Base-by-base conservation (phyloP, 2,888 invertebrate species). In the Eupithecia dodoneata region DNA sequence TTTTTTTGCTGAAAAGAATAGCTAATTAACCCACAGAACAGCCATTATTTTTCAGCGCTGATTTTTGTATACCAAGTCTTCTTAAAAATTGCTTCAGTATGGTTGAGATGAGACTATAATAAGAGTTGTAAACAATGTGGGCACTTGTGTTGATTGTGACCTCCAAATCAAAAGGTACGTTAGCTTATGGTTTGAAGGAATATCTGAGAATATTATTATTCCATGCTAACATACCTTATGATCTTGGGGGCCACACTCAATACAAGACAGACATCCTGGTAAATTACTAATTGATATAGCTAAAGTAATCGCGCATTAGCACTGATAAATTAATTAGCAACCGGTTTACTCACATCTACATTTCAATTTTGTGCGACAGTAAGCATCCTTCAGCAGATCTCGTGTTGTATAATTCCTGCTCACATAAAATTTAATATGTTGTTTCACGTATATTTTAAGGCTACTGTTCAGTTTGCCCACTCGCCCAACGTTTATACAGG, bases 1-100 rank as follows among this genome's bases (percentile, higher is more conserved):
- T 89, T 98, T 98, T 90, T 98, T 98, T 0, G 98, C 98, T 98
- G 87, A 79, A 95, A 94, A 77, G 79, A 82, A 75, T 72, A 30
- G 1, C 7, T 4, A 5, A 59, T 63, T 18, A 44, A 30, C 10
- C 10, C 10, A 59, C 10, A 63, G 30, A 63, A 63, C 2, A 63
- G 30, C 30, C 18, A 10, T 59, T 18, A 18, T 10, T 18, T 30
- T 30, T 30, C 1, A n/a, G 0, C 30, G 30, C 1, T 30, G 30
- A 30, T 30, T 30, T 55, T n/a, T 55, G 6, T 18, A 59, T 59
- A 59, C 3, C 9, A 59, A 18, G 55, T 59, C 18, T 59, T 59
- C 55, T 55, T 5, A 15, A 55, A 18, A 18, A 59, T 18, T 3
- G 3, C n/a, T 18, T 7, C 55, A 18, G 2, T 9, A 7, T 55